Conservation (phyloP, 2,888 invertebrate species). For the Trimorus sp. region DNA sequence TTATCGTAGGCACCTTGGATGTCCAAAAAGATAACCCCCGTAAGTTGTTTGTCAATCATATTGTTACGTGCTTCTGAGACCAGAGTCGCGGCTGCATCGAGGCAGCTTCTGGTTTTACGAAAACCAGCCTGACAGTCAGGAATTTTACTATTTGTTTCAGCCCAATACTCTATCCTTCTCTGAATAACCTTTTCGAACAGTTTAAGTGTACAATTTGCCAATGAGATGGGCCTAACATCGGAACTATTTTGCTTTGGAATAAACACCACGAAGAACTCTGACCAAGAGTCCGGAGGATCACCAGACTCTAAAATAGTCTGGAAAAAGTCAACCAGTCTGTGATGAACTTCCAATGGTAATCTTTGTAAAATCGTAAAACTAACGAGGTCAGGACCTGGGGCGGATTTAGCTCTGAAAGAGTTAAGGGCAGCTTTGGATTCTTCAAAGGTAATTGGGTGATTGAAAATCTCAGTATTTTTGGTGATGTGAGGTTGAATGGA, state of each 20-base stretch:
- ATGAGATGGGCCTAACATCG: slow-evolving; percentile 16
- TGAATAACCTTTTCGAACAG: slow-evolving; percentile 39
- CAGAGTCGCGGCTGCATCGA: slow-evolving; percentile 19
- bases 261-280: slow-evolving; percentile 18
- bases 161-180: slow-evolving; percentile 30
- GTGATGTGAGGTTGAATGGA: too few species aligned
- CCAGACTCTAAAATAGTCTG: too few species aligned
- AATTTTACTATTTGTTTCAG: slow-evolving; percentile 10
- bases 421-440: too few species aligned
- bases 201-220: slow-evolving; percentile 11
- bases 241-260: slow-evolving; percentile 21
- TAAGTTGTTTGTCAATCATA: slow-evolving; percentile 1
- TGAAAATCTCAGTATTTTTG: too few species aligned
- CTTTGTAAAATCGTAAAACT: too few species aligned
- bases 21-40: slow-evolving; percentile 12
- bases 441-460: too few species aligned
- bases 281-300: slow-evolving; percentile 4
- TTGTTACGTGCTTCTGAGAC: not conserved
- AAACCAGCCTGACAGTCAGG: too few species aligned
- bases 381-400: too few species aligned
- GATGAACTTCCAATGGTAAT: too few species aligned
- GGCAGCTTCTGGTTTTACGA: slow-evolving; percentile 9
- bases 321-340: too few species aligned
- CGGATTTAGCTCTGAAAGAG: too few species aligned
- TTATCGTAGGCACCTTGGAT: slow-evolving; percentile 27